Evolutionary conservation across 2,888 invertebrate species (phyloP).

Genomic region (Drosophila aldrichi): DNA sequence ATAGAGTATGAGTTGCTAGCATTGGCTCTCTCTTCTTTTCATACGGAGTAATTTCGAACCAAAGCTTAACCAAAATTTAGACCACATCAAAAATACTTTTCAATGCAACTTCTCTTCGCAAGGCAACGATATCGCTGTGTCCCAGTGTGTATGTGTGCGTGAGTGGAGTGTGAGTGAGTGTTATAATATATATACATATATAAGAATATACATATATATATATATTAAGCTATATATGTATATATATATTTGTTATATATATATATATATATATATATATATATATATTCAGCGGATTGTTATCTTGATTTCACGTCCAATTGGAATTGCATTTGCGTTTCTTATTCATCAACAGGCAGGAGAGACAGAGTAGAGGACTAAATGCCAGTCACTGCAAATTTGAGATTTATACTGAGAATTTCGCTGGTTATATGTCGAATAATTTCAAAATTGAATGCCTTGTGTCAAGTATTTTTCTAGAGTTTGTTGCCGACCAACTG

Average conservation of each 20-base stretch:
- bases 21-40: slow-evolving; percentile 47
- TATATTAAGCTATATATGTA: neutral
- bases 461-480: slow-evolving; percentile 9
- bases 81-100: slow-evolving; percentile 56
- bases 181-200: slow-evolving; percentile 6
- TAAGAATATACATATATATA: slow-evolving; percentile 1
- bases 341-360: slow-evolving; percentile 12
- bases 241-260: slow-evolving; percentile 5
- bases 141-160: neutral
- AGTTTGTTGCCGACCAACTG: slow-evolving; percentile 12
- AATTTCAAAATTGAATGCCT: slow-evolving; percentile 39
- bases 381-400: slow-evolving; percentile 38
- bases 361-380: slow-evolving; percentile 3
- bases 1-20: slow-evolving; percentile 23
- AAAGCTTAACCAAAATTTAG: slow-evolving; percentile 47
- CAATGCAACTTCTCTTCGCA: neutral
- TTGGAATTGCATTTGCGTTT: slow-evolving; percentile 31
- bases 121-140: neutral
- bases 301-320: slow-evolving; percentile 31
- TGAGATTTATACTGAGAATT: slow-evolving; percentile 40
- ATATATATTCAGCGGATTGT: neutral
- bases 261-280: slow-evolving; percentile 1
- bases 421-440: slow-evolving; percentile 27
- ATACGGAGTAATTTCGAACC: slow-evolving; percentile 51
- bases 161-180: neutral